These are phyloP conservation scores for Iselma pallidipennis DNA, from an alignment of 2,888 invertebrate genomes.

Conservation along the genomic window DNA sequence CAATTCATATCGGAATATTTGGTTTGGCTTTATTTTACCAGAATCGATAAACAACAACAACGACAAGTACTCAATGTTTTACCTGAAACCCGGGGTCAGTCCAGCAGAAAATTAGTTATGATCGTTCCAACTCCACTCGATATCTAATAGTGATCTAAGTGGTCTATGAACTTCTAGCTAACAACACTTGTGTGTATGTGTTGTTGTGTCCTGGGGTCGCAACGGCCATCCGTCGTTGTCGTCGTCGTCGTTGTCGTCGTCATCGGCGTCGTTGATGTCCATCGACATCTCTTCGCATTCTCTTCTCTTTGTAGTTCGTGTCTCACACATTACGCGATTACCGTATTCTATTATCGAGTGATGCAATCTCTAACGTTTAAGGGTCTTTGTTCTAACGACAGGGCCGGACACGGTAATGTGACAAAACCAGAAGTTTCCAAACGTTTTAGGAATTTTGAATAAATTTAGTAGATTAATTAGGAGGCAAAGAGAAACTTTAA, in stretches of 20 bases:
- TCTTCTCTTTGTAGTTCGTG: no score
- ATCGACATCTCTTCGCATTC: not conserved
- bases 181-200: conserved; percentile 23
- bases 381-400: not conserved
- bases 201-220: conserved; percentile 24
- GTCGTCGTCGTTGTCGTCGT: not conserved
- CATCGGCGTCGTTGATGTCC: not conserved
- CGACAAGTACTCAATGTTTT: not conserved
- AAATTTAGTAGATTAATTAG: no score
- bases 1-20: no score
- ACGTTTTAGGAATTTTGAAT: no score
- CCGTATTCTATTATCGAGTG: conserved; percentile 3
- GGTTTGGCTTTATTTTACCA: no score
- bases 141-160: conserved; percentile 41
- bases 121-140: conserved; percentile 37
- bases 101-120: conserved; percentile 26
- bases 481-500: no score
- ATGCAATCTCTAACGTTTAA: conserved; percentile 6
- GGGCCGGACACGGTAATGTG: not conserved
- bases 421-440: not conserved
- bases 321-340: conserved; percentile 29
- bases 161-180: conserved; percentile 40
- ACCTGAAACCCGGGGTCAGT: conserved; percentile 1
- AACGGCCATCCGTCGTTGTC: conserved; percentile 19
- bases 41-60: no score